phyloP scores from a whole-genome alignment of 2,888 invertebrate species.

The Agapetus fuscipes region DNA sequence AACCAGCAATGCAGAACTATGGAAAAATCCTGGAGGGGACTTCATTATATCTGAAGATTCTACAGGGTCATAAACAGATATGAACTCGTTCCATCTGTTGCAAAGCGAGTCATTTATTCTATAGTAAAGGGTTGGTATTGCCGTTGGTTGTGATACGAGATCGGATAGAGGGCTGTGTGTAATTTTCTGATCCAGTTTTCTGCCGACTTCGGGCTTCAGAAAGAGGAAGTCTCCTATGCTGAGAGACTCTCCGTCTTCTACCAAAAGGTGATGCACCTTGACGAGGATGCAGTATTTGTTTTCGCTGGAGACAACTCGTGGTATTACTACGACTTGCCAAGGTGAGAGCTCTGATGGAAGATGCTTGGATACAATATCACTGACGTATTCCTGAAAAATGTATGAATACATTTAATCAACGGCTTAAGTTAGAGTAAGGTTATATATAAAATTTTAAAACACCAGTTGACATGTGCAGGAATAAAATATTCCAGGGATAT shows the following conservation, averaged over 20 bases:
- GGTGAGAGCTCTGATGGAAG: conserved; percentile 62
- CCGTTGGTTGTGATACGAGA: conserved; percentile 50
- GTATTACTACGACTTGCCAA: conserved; percentile 73
- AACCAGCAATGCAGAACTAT: conserved; percentile 51
- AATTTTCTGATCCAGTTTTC: conserved; percentile 7
- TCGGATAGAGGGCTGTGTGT: conserved; percentile 41
- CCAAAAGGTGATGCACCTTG: conserved; percentile 65
- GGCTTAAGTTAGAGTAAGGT: too few relatives aligned
- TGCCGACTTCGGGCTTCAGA: conserved; percentile 33
- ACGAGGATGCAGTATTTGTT: conserved; percentile 60
- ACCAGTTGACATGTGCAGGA: too few relatives aligned
- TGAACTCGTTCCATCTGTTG: conserved; percentile 73
- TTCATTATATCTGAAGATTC: conserved; percentile 60
- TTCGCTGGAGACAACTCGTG: conserved; percentile 38
- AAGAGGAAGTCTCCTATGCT: conserved; percentile 68
- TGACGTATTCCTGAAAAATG: conserved; percentile 62
- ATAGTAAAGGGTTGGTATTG: conserved; percentile 55
- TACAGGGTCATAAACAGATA: conserved; percentile 66
- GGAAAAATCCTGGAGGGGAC: conserved; percentile 47
- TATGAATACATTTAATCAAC: too few relatives aligned
- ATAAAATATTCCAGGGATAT: too few relatives aligned
- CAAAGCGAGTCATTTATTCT: conserved; percentile 58
- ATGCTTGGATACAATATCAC: conserved; percentile 68
- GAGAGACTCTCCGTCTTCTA: conserved; percentile 59
- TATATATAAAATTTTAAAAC: too few relatives aligned